A percentile compares a stretch with the other conserved stretches of the same genome.
Conservation (phyloP, 2,113 vertebrate genomes). For the Nothoprocta pentlandii region DNA sequence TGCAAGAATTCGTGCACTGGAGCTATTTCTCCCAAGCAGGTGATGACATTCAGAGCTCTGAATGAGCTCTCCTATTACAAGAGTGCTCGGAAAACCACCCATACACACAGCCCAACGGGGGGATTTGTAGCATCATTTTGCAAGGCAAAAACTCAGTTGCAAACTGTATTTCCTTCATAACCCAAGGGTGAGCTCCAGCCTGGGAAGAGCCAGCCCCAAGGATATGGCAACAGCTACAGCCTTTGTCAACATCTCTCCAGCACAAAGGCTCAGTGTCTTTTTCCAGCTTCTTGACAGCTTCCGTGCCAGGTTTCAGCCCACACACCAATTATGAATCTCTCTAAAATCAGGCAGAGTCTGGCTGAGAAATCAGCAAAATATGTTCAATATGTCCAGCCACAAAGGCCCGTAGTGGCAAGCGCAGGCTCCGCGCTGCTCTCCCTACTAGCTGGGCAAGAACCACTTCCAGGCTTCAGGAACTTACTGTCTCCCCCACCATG, state of each 20-base stretch:
- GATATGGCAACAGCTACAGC: slow-evolving; percentile 7
- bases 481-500: not conserved
- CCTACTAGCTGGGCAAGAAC: not conserved
- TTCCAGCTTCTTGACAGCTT: slow-evolving; percentile 31
- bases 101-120: not conserved
- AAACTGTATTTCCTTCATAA: slow-evolving; percentile 1
- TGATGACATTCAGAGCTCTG: not conserved
- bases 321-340: slow-evolving; percentile 51
- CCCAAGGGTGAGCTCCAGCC: not conserved
- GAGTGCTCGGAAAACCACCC: not conserved
- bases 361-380: not conserved
- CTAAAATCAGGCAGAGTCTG: slow-evolving; percentile 2
- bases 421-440: not conserved
- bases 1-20: not conserved
- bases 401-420: not conserved
- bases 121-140: not conserved
- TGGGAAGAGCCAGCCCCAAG: slow-evolving; percentile 32
- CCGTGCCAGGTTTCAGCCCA: slow-evolving; percentile 58
- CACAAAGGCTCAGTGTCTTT: slow-evolving; percentile 56
- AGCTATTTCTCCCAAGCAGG: not conserved
- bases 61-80: not conserved
- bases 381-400: not conserved
- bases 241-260: not conserved
- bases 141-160: not conserved
- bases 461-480: not conserved